Conservation (phyloP, 2,888 invertebrate genomes). For the Dasysyrphus tricinctus region DNA sequence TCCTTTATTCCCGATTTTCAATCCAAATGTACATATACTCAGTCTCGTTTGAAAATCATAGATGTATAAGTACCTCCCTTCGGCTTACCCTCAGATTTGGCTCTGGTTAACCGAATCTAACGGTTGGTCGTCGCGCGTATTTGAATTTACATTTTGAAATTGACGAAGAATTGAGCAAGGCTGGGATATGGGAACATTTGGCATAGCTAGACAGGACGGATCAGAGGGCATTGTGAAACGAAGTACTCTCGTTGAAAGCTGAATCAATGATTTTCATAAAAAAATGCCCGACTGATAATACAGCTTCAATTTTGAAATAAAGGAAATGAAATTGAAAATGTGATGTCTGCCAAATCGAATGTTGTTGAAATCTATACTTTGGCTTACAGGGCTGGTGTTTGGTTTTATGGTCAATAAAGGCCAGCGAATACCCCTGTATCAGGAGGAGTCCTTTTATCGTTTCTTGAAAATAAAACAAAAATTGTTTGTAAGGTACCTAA, state of each 20-base stretch:
- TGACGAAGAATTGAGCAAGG: slow-evolving; percentile 42
- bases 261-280: slow-evolving; percentile 41
- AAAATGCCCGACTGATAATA: background rate
- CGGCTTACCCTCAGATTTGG: background rate
- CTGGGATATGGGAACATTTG: background rate
- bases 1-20: slow-evolving; percentile 52
- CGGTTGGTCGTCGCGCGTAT: slow-evolving; percentile 23
- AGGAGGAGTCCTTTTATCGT: no score
- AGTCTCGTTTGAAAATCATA: slow-evolving; percentile 32
- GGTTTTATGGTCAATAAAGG: background rate
- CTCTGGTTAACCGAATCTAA: slow-evolving; percentile 58
- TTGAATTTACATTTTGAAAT: slow-evolving; percentile 61
- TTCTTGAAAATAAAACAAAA: no score
- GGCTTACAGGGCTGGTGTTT: background rate
- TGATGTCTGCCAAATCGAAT: slow-evolving; percentile 52
- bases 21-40: slow-evolving; percentile 48
- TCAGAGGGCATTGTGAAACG: background rate
- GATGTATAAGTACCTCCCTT: background rate
- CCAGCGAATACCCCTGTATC: no score
- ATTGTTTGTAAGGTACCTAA: no score
- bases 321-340: slow-evolving; percentile 32
- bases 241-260: background rate
- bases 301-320: slow-evolving; percentile 20
- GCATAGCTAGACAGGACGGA: background rate
- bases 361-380: slow-evolving; percentile 47